Evolutionary conservation across 2,888 invertebrate species (phyloP), one percentile per base, ranked within the genome.

Genomic region (Buathra laborator): DNA sequence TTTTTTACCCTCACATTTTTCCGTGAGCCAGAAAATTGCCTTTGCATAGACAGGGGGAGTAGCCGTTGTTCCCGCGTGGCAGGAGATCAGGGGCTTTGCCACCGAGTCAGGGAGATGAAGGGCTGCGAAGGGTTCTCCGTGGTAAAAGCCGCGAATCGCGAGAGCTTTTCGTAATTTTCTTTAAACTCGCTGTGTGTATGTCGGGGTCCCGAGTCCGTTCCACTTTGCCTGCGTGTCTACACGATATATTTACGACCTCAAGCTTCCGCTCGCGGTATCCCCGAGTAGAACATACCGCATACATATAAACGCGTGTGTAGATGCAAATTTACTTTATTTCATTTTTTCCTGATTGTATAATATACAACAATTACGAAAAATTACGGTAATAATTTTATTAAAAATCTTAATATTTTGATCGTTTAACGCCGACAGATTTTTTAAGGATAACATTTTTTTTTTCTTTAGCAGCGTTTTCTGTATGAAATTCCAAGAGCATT

Each of bases 81-180:
- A 44, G 37, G 59, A 77, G 56, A 53, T 70, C 59, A 19, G 24
- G n/a, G 46, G 10, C 32, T 16, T 51, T 29, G 72, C 32, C 29
- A 24, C 12, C 14, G 6, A 59, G 67, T 16, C 10, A 43, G 66
- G 16, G 62, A 83, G 84, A 84, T 84, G 68, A 74, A 24, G 64
- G 62, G 76, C 43, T 53, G 72, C 67, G 71, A 46, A 80, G 76
- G 37, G 79, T 79, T 74, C 14, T 37, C 12, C 29, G 71, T 46
- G 66, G 79, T 72, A 76, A 67, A 68, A 74, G 48, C 53, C 37
- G 76, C 67, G 76, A 37, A 77, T 76, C 83, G 76, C 84, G 77
- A 85, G 84, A 86, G 85, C 81, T 86, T 87, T 85, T 86, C 86
- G 84, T 87, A 88, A 88, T 88, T 88, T 87, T 87, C 84, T 67